These are phyloP conservation scores for Stegophylla sp. DNA, from an alignment of 2,888 invertebrate genomes.

Conservation along the genomic window DNA sequence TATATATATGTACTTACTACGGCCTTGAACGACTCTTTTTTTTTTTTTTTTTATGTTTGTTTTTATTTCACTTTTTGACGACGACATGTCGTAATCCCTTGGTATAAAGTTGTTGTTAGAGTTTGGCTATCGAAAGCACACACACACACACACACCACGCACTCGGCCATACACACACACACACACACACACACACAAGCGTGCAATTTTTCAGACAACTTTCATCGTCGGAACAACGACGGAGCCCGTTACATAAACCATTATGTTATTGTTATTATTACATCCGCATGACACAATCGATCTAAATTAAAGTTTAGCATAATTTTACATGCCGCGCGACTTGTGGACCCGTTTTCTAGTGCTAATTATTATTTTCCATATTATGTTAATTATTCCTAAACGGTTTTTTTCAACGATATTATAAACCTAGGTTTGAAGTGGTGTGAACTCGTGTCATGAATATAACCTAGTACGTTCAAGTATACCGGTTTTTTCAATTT, in stretches of 20 bases:
- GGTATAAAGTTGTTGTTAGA: background rate
- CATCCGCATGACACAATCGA: constrained; percentile 34
- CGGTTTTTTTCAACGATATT: constrained; percentile 2
- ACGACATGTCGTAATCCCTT: constrained; percentile 40
- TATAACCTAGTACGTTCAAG: constrained; percentile 40
- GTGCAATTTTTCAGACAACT: constrained; percentile 20
- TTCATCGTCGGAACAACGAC: constrained; percentile 26
- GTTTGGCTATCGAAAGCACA: constrained; percentile 31
- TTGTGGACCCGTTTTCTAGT: constrained; percentile 20
- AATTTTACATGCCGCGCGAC: constrained; percentile 20
- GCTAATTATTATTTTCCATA: constrained; percentile 30
- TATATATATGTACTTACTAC: background rate
- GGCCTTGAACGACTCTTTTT: constrained; percentile 29
- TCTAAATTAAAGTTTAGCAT: constrained; percentile 48
- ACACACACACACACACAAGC: background rate
- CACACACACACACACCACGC: background rate
- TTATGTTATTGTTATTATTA: too few relatives aligned
- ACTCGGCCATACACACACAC: background rate
- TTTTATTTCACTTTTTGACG: too few relatives aligned
- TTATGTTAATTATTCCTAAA: constrained; percentile 35
- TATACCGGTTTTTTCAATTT: background rate
- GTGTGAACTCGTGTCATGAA: constrained; percentile 11
- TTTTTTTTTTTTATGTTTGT: background rate
- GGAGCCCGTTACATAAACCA: constrained; percentile 33
- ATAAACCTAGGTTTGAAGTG: too few relatives aligned